Evolutionary conservation across 1,140 invertebrate genomes (phyloP).

Genomic region (Hylyphantes graminicola): DNA sequence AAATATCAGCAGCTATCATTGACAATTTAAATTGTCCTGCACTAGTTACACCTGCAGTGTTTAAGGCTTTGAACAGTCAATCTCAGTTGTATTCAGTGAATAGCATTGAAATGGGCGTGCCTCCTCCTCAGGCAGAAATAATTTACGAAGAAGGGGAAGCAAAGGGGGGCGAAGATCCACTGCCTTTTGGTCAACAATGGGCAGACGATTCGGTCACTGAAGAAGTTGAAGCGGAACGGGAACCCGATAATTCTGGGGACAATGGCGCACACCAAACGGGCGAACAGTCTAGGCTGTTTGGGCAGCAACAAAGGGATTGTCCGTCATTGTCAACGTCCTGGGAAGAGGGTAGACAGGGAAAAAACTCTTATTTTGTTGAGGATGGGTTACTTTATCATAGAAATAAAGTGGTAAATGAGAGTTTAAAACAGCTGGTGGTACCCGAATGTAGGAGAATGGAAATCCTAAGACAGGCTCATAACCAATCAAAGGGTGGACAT

Average conservation of each 20-base stretch:
- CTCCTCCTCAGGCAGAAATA: background rate
- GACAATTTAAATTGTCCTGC: background rate
- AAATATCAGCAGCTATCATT: background rate
- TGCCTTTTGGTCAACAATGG: background rate
- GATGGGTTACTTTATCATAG: constrained; percentile 1
- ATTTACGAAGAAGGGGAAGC: background rate
- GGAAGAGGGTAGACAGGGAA: background rate
- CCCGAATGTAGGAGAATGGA: background rate
- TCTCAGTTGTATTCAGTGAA: background rate
- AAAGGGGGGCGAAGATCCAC: background rate
- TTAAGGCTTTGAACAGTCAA: background rate
- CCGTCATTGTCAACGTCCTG: background rate
- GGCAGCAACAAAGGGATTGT: background rate
- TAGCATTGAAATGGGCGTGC: too few relatives aligned
- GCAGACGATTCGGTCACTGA: background rate
- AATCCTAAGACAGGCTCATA: background rate
- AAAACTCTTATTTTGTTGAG: background rate
- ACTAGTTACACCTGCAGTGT: background rate
- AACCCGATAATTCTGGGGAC: background rate
- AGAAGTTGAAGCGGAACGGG: background rate
- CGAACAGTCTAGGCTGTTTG: too few relatives aligned
- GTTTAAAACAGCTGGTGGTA: constrained; percentile 4
- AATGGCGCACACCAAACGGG: background rate
- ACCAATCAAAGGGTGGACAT: background rate
- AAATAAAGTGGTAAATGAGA: background rate